A percentile compares a stretch with the other conserved stretches of the same genome.
These are phyloP conservation scores for Apodemia zela DNA, from an alignment of 2,888 invertebrate species.

Conservation along the genomic window DNA sequence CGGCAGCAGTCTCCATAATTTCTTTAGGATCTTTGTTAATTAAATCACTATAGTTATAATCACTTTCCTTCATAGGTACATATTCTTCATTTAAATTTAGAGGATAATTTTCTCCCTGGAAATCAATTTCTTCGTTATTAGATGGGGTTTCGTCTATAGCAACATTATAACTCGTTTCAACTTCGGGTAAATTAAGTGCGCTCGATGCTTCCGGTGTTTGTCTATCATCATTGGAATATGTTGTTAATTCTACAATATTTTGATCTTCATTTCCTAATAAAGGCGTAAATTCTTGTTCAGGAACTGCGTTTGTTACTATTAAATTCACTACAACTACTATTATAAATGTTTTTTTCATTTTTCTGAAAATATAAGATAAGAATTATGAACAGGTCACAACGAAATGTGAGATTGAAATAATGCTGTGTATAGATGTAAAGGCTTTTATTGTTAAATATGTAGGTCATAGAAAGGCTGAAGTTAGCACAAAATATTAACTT, in stretches of 20 bases:
- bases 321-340: neutral
- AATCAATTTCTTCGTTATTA: constrained; percentile 17
- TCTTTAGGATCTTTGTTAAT: constrained; percentile 49
- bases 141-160: constrained; percentile 38
- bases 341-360: neutral
- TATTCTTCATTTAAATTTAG: constrained; percentile 27
- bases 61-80: constrained; percentile 29
- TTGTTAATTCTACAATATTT: neutral
- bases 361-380: neutral
- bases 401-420: neutral
- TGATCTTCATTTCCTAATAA: constrained; percentile 13
- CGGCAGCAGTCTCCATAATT: constrained; percentile 65
- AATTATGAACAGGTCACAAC: neutral
- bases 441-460: constrained; percentile 25
- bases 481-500: constrained; percentile 13
- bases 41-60: constrained; percentile 42
- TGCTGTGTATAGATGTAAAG: neutral
- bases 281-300: constrained; percentile 27
- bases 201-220: neutral
- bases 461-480: constrained; percentile 60
- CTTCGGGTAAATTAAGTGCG: constrained; percentile 27
- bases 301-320: constrained; percentile 15
- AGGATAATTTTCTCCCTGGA: constrained; percentile 25
- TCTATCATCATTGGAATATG: neutral
- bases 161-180: constrained; percentile 32